Evolutionary conservation across 92 coral and sea anemone species (phyloP).

Genomic region (Epizoanthus fatuus): DNA sequence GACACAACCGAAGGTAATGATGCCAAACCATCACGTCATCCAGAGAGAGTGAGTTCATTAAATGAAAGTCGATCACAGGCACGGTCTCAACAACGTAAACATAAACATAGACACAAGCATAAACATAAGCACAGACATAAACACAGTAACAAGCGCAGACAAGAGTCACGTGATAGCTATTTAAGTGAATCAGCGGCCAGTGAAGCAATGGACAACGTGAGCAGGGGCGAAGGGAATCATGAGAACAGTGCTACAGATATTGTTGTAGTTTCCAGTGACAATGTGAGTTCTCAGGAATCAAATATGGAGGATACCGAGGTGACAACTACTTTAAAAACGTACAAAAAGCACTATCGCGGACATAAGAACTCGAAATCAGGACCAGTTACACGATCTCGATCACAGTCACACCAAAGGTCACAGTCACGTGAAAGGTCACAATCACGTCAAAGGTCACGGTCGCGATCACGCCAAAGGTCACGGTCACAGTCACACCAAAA

Average conservation of each 20-base stretch:
- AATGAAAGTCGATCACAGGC: background rate
- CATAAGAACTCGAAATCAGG: constrained; percentile 17
- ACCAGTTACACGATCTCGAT: constrained; percentile 7
- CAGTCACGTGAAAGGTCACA: constrained; percentile 19
- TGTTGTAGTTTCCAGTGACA: constrained; percentile 73
- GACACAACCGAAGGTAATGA: background rate
- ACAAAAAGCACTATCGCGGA: constrained; percentile 19
- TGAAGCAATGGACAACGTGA: background rate
- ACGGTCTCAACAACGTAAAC: constrained; percentile 12
- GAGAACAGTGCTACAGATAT: constrained; percentile 14
- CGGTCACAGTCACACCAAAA: constrained; percentile 22
- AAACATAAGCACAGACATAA: constrained; percentile 69
- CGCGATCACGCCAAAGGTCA: constrained; percentile 13
- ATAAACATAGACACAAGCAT: constrained; percentile 41
- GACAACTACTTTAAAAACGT: background rate
- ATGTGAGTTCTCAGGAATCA: constrained; percentile 41
- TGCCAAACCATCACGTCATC: background rate
- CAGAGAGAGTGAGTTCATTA: background rate
- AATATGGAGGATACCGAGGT: background rate
- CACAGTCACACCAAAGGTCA: constrained; percentile 10
- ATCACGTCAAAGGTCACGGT: background rate
- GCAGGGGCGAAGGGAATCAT: constrained; percentile 2
- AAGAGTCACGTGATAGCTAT: constrained; percentile 1
- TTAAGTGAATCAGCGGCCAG: background rate
- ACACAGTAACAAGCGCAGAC: constrained; percentile 45